These are phyloP conservation scores for Polietes domitor DNA, from an alignment of 2,888 invertebrate genomes.

Conservation along the genomic window DNA sequence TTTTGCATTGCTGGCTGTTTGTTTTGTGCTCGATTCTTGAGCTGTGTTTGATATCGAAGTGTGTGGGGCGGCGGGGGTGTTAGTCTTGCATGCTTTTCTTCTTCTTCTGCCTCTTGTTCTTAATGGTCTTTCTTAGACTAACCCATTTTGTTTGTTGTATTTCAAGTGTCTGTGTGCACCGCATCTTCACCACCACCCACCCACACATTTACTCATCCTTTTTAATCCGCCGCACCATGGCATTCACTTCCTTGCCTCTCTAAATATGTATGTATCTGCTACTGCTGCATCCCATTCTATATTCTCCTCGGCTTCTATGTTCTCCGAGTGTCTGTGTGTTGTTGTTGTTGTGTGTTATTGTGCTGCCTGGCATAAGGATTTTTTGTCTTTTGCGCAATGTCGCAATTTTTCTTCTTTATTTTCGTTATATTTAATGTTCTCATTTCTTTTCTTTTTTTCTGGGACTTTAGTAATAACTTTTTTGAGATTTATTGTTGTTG, in stretches of 20 bases:
- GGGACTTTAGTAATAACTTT: conserved; percentile 49
- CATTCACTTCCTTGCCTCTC: too few species aligned
- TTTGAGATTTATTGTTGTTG: conserved; percentile 38
- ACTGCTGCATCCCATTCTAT: conserved; percentile 20
- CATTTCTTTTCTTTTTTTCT: conserved; percentile 47
- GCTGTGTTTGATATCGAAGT: background rate
- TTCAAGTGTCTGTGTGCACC: background rate
- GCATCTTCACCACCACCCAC: background rate
- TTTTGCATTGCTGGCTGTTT: conserved; percentile 32
- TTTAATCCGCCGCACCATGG: conserved; percentile 9
- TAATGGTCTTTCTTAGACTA: conserved; percentile 43
- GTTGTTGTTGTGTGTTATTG: conserved; percentile 19
- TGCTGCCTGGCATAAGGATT: conserved; percentile 32
- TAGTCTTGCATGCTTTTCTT: background rate
- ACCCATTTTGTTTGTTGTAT: conserved; percentile 44
- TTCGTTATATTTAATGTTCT: conserved; percentile 41
- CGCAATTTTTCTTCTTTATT: conserved; percentile 41
- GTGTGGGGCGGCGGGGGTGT: background rate
- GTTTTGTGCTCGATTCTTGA: conserved; percentile 18
- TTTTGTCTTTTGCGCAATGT: conserved; percentile 52
- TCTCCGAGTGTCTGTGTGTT: conserved; percentile 8
- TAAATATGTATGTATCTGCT: background rate
- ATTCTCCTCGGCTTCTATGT: background rate
- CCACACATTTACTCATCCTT: background rate
- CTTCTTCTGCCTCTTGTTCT: background rate